Conservation (phyloP, 2,888 invertebrate genomes). For the Ramazzottius varieornatus region DNA sequence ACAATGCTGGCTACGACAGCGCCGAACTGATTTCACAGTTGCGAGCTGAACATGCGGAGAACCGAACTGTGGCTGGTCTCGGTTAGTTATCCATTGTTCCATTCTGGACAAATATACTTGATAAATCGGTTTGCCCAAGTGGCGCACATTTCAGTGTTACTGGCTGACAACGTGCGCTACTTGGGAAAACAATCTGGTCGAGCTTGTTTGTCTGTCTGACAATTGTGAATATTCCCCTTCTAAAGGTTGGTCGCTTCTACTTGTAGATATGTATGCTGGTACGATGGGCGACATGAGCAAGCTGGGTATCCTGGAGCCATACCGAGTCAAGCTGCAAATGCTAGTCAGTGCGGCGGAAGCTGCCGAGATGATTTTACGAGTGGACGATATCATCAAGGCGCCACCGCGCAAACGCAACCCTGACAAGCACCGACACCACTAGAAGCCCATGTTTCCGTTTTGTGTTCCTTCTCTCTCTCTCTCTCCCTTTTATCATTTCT, state of each 20-base stretch:
- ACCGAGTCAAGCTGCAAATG: slow-evolving; percentile 83
- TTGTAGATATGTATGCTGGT: slow-evolving; percentile 59
- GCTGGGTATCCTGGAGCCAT: slow-evolving; percentile 82
- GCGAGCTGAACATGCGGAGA: slow-evolving; percentile 61
- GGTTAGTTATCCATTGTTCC: slow-evolving; percentile 28
- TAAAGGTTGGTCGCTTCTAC: background rate
- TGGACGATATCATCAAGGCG: slow-evolving; percentile 80
- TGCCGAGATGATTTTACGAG: slow-evolving; percentile 92
- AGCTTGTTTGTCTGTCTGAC: background rate
- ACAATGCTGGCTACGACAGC: slow-evolving; percentile 94
- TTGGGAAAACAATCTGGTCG: no score
- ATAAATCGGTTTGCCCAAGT: no score
- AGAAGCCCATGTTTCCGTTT: no score
- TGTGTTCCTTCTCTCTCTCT: no score
- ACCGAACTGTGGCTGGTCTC: slow-evolving; percentile 45
- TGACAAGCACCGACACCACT: slow-evolving; percentile 27
- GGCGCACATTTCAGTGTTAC: no score
- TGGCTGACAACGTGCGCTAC: no score
- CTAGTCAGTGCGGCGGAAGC: slow-evolving; percentile 79
- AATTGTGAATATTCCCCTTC: background rate
- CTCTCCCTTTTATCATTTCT: no score
- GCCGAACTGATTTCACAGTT: slow-evolving; percentile 74
- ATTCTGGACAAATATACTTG: no score
- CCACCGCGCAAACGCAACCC: slow-evolving; percentile 62
- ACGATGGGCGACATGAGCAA: slow-evolving; percentile 62